Conservation (phyloP, 2,888 invertebrate genomes). For the Cheiracanthium punctorium region DNA sequence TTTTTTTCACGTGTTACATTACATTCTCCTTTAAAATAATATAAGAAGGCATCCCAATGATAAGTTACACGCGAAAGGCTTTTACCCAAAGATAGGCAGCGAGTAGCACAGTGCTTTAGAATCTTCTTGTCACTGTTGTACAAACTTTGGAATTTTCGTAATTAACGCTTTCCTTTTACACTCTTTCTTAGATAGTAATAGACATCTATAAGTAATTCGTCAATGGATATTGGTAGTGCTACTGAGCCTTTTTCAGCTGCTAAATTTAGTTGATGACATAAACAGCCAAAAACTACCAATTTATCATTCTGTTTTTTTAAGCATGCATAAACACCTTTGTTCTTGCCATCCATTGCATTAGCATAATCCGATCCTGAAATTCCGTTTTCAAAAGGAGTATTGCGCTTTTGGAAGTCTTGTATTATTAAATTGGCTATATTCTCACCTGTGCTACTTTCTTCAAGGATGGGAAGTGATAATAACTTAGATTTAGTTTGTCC, state of each 20-base stretch:
- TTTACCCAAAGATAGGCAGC: not conserved
- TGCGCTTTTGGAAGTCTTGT: not conserved
- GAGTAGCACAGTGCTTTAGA: no score
- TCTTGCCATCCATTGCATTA: not conserved
- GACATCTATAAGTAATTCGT: not conserved
- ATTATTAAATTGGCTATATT: not conserved
- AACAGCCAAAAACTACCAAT: no score
- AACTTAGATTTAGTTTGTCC: not conserved
- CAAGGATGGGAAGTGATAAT: not conserved
- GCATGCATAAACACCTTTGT: not conserved
- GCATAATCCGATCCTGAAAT: not conserved
- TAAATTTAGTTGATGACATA: not conserved
- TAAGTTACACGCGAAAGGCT: not conserved
- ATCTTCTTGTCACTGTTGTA: no score
- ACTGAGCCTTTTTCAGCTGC: not conserved
- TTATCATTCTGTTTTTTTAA: not conserved
- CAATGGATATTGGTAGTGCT: not conserved
- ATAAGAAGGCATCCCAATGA: not conserved
- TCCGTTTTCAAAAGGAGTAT: not conserved
- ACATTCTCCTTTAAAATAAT: slow-evolving; percentile 7
- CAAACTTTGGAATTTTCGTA: no score
- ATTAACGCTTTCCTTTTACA: not conserved
- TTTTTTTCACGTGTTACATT: no score
- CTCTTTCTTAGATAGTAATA: not conserved
- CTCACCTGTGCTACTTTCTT: not conserved